Evolutionary conservation across 2,113 vertebrate species (phyloP).

Genomic region (Lethenteron camtschaticum): DNA sequence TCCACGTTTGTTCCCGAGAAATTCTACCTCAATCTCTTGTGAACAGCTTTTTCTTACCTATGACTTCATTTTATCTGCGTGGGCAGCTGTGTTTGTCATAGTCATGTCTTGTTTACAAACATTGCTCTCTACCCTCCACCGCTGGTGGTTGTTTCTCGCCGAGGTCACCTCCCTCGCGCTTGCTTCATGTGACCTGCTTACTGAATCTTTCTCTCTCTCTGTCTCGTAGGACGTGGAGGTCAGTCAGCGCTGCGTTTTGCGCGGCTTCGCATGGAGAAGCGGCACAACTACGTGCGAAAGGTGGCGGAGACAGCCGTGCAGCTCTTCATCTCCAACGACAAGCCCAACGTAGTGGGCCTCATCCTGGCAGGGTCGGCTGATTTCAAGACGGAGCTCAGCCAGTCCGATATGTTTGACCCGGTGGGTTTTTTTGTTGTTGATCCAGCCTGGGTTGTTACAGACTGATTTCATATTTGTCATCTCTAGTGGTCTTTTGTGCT

Average conservation of each 20-base stretch:
- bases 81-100: not conserved
- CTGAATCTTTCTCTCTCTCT: not conserved
- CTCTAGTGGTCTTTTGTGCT: too few relatives aligned
- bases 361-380: conserved; percentile 90
- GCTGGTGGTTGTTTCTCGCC: too few relatives aligned
- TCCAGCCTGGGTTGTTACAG: not conserved
- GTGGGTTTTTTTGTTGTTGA: conserved; percentile 26
- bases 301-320: conserved; percentile 94
- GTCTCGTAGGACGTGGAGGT: conserved; percentile 60
- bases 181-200: not conserved
- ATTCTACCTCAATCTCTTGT: too few relatives aligned
- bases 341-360: conserved; percentile 92
- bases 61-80: too few relatives aligned
- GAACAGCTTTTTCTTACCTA: too few relatives aligned
- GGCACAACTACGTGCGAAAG: conserved; percentile 95
- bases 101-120: not conserved
- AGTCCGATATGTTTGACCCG: conserved; percentile 98
- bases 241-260: conserved; percentile 94
- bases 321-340: conserved; percentile 91
- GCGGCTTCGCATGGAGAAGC: conserved; percentile 90
- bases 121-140: too few relatives aligned
- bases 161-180: too few relatives aligned
- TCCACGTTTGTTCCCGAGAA: too few relatives aligned
- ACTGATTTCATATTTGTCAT: too few relatives aligned
- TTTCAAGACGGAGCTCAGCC: conserved; percentile 95